These are phyloP conservation scores for Drosophila santomea DNA, from an alignment of 1,140 invertebrate genomes.

Conservation along the genomic window DNA sequence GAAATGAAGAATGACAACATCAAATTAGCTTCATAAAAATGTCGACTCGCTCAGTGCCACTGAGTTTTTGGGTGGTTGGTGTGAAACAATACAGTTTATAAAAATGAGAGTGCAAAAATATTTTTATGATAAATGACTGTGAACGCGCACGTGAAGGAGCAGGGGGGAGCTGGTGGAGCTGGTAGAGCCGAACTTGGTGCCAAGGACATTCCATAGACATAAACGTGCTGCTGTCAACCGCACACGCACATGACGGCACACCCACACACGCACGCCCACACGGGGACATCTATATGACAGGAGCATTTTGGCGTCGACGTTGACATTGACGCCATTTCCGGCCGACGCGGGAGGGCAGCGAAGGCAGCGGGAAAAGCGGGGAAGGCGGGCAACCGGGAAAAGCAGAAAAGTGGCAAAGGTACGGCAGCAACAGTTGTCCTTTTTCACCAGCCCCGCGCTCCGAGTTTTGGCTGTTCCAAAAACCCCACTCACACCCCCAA, in stretches of 20 bases:
- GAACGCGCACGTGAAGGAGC: slow-evolving; percentile 78
- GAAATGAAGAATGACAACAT: slow-evolving; percentile 82
- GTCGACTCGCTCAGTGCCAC: slow-evolving; percentile 45
- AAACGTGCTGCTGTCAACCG: slow-evolving; percentile 78
- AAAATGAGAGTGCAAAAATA: slow-evolving; percentile 81
- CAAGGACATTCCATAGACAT: slow-evolving; percentile 67
- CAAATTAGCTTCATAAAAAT: slow-evolving; percentile 83
- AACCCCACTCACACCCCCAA: background rate
- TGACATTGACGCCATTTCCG: slow-evolving; percentile 82
- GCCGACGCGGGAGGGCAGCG: slow-evolving; percentile 38
- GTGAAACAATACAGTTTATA: slow-evolving; percentile 82
- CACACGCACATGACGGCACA: slow-evolving; percentile 69
- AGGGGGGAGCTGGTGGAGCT: slow-evolving; percentile 2
- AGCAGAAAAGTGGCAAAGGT: slow-evolving; percentile 8
- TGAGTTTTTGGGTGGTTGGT: slow-evolving; percentile 45
- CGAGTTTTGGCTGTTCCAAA: background rate
- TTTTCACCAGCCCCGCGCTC: slow-evolving; percentile 6
- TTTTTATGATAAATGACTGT: slow-evolving; percentile 83
- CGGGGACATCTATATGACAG: slow-evolving; percentile 45
- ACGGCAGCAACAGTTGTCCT: slow-evolving; percentile 64
- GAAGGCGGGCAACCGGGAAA: background rate
- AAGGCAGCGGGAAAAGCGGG: background rate
- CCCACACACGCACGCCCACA: slow-evolving; percentile 26
- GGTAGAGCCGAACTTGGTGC: background rate
- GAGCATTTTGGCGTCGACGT: slow-evolving; percentile 75